These are phyloP conservation scores for Tupaia chinensis DNA, from an alignment of 2,113 vertebrate species.

Conservation along the genomic window DNA sequence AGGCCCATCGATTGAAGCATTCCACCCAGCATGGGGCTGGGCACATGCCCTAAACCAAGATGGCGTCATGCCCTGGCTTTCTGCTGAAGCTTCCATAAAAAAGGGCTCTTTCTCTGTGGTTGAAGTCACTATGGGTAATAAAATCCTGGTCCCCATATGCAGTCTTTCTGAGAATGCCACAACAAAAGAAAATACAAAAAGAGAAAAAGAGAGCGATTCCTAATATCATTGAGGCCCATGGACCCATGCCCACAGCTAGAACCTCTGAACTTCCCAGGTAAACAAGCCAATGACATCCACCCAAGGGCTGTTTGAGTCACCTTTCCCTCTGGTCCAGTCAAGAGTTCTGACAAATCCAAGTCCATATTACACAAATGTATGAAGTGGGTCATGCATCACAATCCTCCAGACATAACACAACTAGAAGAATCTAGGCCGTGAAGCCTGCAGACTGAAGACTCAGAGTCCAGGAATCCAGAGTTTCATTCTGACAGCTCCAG, in stretches of 20 bases:
- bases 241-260: not conserved
- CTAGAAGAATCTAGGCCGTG: not conserved
- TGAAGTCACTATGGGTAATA: not conserved
- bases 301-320: not conserved
- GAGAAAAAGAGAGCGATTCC: not conserved
- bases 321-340: not conserved
- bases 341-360: not conserved
- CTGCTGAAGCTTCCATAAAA: not conserved
- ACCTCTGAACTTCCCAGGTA: not conserved
- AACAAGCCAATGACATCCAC: not conserved
- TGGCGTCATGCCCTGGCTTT: not conserved
- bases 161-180: not conserved
- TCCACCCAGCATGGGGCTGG: not conserved
- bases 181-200: not conserved
- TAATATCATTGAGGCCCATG: fast-evolving
- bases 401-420: not conserved
- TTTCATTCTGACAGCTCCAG: not conserved
- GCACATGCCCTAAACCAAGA: not conserved
- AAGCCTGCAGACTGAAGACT: not conserved
- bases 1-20: not conserved
- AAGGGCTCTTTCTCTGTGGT: not conserved
- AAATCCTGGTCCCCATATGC: not conserved
- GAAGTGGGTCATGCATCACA: not conserved
- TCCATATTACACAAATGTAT: not conserved
- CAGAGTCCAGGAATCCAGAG: fast-evolving